Conservation (phyloP, 2,888 invertebrate genomes). For the Dicyrtoma fusca region DNA sequence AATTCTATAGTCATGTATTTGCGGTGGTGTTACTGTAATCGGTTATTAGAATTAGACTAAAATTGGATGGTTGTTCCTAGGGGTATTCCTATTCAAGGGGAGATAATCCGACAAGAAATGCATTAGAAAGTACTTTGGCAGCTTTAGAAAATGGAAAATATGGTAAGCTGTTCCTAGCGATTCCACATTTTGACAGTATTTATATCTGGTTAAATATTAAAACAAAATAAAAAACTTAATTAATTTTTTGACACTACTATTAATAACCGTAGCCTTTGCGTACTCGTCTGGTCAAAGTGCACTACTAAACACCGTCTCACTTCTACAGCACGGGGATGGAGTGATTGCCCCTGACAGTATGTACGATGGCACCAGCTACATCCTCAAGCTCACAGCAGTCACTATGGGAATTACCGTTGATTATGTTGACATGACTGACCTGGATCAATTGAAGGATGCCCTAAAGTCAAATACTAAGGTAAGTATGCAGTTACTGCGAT, state of each 20-base stretch:
- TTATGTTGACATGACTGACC: slow-evolving; percentile 64
- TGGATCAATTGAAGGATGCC: slow-evolving; percentile 60
- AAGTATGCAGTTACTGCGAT: too few species aligned
- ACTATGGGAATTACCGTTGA: slow-evolving; percentile 60
- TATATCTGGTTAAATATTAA: neutral
- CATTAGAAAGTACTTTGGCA: slow-evolving; percentile 85
- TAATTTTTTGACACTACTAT: too few species aligned
- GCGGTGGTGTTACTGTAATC: neutral
- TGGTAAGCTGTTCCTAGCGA: slow-evolving; percentile 63
- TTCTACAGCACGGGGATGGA: slow-evolving; percentile 36
- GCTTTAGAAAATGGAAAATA: slow-evolving; percentile 84
- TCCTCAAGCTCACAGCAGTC: slow-evolving; percentile 45
- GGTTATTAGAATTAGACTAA: too few species aligned
- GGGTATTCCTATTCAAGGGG: slow-evolving; percentile 67
- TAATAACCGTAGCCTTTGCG: slow-evolving; percentile 32
- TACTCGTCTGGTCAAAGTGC: slow-evolving; percentile 41
- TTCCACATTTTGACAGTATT: too few species aligned
- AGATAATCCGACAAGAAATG: slow-evolving; percentile 89
- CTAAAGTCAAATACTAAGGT: slow-evolving; percentile 64
- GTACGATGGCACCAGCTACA: slow-evolving; percentile 26
- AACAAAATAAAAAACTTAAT: too few species aligned
- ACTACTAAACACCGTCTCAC: slow-evolving; percentile 11
- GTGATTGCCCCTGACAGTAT: slow-evolving; percentile 14
- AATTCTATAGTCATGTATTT: too few species aligned
- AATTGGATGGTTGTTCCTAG: too few species aligned